Base-by-base conservation (phyloP, 1,140 invertebrate species). In the Acromyrmex heyeri region DNA sequence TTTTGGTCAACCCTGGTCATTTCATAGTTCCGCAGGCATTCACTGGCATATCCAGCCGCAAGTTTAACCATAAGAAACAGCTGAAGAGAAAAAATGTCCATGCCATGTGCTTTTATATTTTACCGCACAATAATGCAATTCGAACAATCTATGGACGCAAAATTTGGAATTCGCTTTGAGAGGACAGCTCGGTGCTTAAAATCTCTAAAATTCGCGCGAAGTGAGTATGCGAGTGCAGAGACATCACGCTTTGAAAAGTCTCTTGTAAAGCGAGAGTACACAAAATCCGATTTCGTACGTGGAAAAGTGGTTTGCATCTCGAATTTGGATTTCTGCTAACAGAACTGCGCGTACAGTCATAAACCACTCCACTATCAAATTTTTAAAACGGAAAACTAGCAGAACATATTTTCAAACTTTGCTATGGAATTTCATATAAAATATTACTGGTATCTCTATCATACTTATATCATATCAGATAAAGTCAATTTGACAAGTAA, bases 211-310 rank as follows among this genome's bases (percentile, higher is more conserved):
- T 59, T 59, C 53, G 18, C 34, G 10, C 67, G 38, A 57, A n/a
- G 34, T 55, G 62, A 65, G 14, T n/a, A 69, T 55, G 62, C 4
- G 21, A 81, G 30, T 21, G 67, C 67, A 21, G 64, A 55, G 77
- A 79, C 50, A 70, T 72, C 53, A n/a, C 27, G 48, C 78, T 72
- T 72, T 82, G 53, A 82, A 82, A 48, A n/a, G 67, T 16, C 50
- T 57, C 50, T 21, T 72, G 18, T 82, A 82, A 73, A 82, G 18
- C 53, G 79, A 48, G 53, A 82, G 38, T 30, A 14, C 67, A n/a
- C 53, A 50, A 24, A 73, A 82, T 82, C 61, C 48, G 67, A 81
- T 81, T 69, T 24, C 3, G 34, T 55, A 30, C 44, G n/a, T 12
- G 30, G 30, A 55, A 57, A 69, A 69, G 24, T 62, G 75, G 24